A percentile compares a stretch with the other conserved stretches of the same genome.
These are phyloP conservation scores for Campodea augens DNA, from an alignment of 1,140 invertebrate species.

Conservation along the genomic window DNA sequence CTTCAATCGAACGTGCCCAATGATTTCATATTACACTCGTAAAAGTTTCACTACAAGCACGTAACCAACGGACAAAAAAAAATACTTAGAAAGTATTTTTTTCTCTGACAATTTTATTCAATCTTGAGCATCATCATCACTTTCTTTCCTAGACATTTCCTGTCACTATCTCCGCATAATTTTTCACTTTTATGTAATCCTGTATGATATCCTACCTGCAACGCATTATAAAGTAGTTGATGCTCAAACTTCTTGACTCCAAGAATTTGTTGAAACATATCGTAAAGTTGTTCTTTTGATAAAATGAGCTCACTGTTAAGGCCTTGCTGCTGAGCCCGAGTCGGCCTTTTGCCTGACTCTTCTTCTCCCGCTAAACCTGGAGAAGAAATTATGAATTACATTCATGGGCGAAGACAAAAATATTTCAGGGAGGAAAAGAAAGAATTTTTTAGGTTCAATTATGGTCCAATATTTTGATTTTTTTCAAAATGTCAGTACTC, in stretches of 20 bases:
- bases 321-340: constrained; percentile 65
- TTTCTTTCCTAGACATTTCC: not conserved
- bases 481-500: too few species aligned
- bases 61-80: too few species aligned
- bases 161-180: too few species aligned
- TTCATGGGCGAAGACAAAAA: not conserved
- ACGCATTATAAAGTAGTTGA: constrained; percentile 94
- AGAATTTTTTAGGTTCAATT: not conserved
- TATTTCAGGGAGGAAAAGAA: not conserved
- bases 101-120: too few species aligned
- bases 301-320: constrained; percentile 79
- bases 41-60: too few species aligned
- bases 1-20: too few species aligned
- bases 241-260: constrained; percentile 99
- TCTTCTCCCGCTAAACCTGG: constrained; percentile 33
- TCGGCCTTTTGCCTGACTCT: constrained; percentile 68
- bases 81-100: too few species aligned
- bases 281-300: constrained; percentile 93
- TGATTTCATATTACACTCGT: too few species aligned
- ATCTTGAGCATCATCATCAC: too few species aligned
- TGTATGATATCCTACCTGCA: constrained; percentile 80
- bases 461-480: too few species aligned
- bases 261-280: constrained; percentile 99
- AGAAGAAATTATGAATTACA: constrained; percentile 16
- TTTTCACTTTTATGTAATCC: too few species aligned